phyloP scores from a whole-genome alignment of 2,888 invertebrate species.

The Papilio elwesi region DNA sequence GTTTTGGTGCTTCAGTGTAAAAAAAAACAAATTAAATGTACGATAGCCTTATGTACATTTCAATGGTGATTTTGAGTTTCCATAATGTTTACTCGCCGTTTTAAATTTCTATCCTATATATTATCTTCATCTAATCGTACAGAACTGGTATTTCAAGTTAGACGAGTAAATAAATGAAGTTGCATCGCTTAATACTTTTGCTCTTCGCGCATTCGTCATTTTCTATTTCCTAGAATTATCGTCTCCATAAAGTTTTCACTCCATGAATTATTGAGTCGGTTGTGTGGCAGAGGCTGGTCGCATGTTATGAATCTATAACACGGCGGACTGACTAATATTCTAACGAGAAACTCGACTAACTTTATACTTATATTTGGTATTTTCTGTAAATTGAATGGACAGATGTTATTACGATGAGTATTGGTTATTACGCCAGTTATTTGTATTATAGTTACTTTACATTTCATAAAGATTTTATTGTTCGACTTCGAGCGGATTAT shows the following conservation, averaged over 20 bases:
- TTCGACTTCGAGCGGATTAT: neutral
- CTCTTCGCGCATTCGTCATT: conserved; percentile 25
- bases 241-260: conserved; percentile 34
- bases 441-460: neutral
- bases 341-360: conserved; percentile 6
- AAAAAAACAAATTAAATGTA: too few relatives aligned
- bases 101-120: neutral
- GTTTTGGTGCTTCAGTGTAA: too few relatives aligned
- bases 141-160: neutral
- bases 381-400: neutral
- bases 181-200: neutral
- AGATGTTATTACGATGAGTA: neutral
- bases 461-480: neutral
- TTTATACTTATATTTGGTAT: conserved; percentile 1
- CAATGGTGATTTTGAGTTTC: neutral
- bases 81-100: neutral
- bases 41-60: too few relatives aligned
- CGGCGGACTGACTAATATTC: neutral
- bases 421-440: neutral
- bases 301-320: conserved; percentile 36
- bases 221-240: conserved; percentile 29
- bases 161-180: neutral
- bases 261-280: conserved; percentile 37
- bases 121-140: neutral
- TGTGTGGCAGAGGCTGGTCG: conserved; percentile 28